A percentile compares a stretch with the other conserved stretches of the same genome.
These are phyloP conservation scores for Aptenodytes patagonicus DNA, from an alignment of 2,113 vertebrate species.

Conservation along the genomic window DNA sequence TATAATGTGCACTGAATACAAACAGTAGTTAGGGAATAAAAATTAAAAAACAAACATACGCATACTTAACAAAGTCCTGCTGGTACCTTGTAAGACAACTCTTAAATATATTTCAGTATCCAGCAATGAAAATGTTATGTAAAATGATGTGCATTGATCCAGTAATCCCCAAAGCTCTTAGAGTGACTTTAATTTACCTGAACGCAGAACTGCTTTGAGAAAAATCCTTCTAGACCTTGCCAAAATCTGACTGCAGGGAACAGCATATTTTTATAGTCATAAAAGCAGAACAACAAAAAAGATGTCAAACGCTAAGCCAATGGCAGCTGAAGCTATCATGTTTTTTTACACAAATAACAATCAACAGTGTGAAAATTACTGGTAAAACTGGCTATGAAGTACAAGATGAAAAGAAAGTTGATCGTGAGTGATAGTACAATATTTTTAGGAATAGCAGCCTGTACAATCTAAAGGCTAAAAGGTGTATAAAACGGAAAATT, in stretches of 20 bases:
- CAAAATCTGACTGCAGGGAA: constrained; percentile 44
- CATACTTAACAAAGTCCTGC: not conserved
- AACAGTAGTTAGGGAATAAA: constrained; percentile 37
- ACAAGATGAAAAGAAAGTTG: constrained; percentile 4
- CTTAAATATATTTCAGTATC: constrained; percentile 44
- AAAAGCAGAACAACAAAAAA: constrained; percentile 56
- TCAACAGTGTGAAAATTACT: constrained; percentile 6
- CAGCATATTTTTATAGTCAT: constrained; percentile 41
- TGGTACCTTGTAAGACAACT: not conserved
- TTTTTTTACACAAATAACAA: constrained; percentile 26
- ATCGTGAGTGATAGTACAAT: not conserved
- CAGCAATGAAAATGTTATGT: constrained; percentile 42
- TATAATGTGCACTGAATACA: constrained; percentile 54
- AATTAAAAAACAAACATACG: not conserved
- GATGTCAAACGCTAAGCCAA: constrained; percentile 16
- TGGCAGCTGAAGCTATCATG: not conserved
- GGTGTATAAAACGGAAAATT: not conserved
- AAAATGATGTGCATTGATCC: constrained; percentile 50
- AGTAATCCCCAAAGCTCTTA: constrained; percentile 49
- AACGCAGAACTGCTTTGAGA: constrained; percentile 47
- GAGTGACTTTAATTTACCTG: constrained; percentile 61
- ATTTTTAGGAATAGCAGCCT: constrained; percentile 2
- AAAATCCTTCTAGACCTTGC: constrained; percentile 48
- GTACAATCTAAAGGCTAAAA: not conserved
- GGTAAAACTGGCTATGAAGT: not conserved